Percentiles rank a stretch among this genome's conserved stretches.
Evolutionary conservation across 2,888 invertebrate genomes (phyloP).

Genomic region (Theretra japonica): DNA sequence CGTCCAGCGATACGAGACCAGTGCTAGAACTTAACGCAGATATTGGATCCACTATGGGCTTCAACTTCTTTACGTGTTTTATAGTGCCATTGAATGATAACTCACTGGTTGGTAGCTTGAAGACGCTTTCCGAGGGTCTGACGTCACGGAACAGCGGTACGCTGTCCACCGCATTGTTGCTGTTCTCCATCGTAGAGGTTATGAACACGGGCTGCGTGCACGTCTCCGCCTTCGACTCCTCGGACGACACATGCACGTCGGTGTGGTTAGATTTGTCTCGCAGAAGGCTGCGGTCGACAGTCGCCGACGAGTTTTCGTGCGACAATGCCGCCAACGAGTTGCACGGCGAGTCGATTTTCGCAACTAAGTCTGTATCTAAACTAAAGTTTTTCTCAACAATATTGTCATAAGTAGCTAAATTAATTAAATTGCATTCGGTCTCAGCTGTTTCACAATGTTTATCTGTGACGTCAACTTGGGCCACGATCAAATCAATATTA

Average conservation of each 20-base stretch:
- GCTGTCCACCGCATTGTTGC: conserved; percentile 81
- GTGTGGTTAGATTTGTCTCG: conserved; percentile 69
- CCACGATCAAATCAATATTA: conserved; percentile 70
- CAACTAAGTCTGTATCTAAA: conserved; percentile 59
- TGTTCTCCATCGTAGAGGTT: conserved; percentile 82
- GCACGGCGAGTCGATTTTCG: conserved; percentile 64
- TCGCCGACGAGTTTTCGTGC: conserved; percentile 64
- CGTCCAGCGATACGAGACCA: conserved; percentile 53
- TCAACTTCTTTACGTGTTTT: conserved; percentile 77
- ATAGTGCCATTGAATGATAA: conserved; percentile 80
- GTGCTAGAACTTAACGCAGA: conserved; percentile 66
- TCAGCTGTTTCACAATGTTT: conserved; percentile 61
- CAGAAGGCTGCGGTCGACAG: conserved; percentile 63
- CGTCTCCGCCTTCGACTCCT: conserved; percentile 67
- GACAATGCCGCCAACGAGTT: conserved; percentile 60
- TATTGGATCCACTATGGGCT: conserved; percentile 77
- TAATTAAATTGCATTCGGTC: conserved; percentile 54
- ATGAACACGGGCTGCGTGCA: conserved; percentile 72
- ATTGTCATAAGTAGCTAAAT: conserved; percentile 52
- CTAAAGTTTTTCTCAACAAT: conserved; percentile 57
- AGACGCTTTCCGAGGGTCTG: conserved; percentile 67
- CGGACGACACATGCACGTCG: conserved; percentile 67
- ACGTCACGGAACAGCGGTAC: conserved; percentile 72
- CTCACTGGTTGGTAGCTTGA: conserved; percentile 78
- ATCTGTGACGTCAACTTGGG: conserved; percentile 57